phyloP scores from a whole-genome alignment of 2,888 invertebrate genomes.

The Dioctria rufipes region DNA sequence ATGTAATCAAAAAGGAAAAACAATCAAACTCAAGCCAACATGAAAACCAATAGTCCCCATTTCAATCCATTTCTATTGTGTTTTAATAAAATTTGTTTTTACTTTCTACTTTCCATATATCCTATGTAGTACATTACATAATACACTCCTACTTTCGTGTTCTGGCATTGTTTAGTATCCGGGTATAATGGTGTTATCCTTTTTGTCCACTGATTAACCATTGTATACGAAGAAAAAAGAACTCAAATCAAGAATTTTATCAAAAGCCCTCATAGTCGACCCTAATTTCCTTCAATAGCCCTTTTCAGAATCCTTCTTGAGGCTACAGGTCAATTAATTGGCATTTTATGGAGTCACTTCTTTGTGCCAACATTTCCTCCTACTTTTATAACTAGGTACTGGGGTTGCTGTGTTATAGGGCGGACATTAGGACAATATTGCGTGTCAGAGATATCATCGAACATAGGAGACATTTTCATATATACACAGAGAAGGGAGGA shows the following conservation, averaged over 20 bases:
- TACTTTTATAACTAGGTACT: constrained; percentile 13
- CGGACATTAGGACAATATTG: constrained; percentile 14
- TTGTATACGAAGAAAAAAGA: constrained; percentile 35
- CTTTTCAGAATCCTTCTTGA: constrained; percentile 33
- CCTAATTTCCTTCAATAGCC: constrained; percentile 41
- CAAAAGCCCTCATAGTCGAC: constrained; percentile 32
- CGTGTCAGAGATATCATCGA: neutral
- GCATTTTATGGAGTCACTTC: constrained; percentile 27
- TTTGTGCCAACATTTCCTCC: constrained; percentile 20
- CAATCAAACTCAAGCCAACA: too few relatives aligned
- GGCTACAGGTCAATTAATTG: constrained; percentile 51
- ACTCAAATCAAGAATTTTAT: constrained; percentile 45
- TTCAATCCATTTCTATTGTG: too few relatives aligned
- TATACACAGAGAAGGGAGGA: too few relatives aligned
- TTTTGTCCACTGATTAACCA: constrained; percentile 42
- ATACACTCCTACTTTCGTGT: too few relatives aligned
- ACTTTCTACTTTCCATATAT: neutral
- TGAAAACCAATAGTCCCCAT: too few relatives aligned
- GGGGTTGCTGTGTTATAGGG: neutral
- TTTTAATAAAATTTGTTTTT: constrained; percentile 15
- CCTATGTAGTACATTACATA: too few relatives aligned
- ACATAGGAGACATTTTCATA: too few relatives aligned
- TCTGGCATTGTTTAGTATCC: neutral
- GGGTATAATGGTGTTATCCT: constrained; percentile 38
- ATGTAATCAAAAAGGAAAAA: too few relatives aligned